Percentiles rank a stretch among this genome's conserved stretches.
These are phyloP conservation scores for Eupithecia exiguata DNA, from an alignment of 2,888 invertebrate species.

Conservation along the genomic window DNA sequence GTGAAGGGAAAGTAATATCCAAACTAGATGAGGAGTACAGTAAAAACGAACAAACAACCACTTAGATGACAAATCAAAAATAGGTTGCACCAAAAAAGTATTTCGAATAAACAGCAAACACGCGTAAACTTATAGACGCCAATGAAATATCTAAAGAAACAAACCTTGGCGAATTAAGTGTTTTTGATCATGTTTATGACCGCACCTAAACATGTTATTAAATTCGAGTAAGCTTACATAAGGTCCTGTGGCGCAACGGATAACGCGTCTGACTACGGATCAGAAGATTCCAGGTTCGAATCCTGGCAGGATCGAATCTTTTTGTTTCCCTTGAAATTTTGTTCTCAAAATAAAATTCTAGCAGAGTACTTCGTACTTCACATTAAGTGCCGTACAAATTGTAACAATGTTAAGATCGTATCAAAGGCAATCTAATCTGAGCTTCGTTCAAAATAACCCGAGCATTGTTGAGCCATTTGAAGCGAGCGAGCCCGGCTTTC, in stretches of 20 bases:
- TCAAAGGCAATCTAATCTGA: constrained; percentile 7
- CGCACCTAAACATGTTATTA: constrained; percentile 6
- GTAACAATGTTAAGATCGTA: neutral
- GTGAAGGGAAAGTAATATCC: neutral
- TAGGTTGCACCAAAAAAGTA: neutral
- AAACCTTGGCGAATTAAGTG: constrained; percentile 35
- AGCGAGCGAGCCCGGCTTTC: constrained; percentile 50
- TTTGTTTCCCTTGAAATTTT: constrained; percentile 16
- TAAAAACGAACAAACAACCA: neutral
- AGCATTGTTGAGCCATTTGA: constrained; percentile 26
- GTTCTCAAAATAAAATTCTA: neutral
- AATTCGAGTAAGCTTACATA: fast-evolving
- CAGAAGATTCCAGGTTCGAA: constrained; percentile 88
- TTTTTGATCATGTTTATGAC: constrained; percentile 29
- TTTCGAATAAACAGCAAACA: neutral
- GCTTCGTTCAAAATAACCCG: constrained; percentile 16
- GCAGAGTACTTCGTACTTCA: neutral
- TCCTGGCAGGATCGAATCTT: constrained; percentile 80
- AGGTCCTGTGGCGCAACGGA: constrained; percentile 86
- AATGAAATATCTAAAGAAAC: constrained; percentile 33
- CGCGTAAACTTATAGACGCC: neutral
- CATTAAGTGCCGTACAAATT: constrained; percentile 1
- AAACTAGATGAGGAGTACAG: neutral
- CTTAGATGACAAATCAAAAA: neutral
- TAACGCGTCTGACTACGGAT: constrained; percentile 89